Conservation (phyloP, 2,797 vertebrate genomes). For the Anas acuta region DNA sequence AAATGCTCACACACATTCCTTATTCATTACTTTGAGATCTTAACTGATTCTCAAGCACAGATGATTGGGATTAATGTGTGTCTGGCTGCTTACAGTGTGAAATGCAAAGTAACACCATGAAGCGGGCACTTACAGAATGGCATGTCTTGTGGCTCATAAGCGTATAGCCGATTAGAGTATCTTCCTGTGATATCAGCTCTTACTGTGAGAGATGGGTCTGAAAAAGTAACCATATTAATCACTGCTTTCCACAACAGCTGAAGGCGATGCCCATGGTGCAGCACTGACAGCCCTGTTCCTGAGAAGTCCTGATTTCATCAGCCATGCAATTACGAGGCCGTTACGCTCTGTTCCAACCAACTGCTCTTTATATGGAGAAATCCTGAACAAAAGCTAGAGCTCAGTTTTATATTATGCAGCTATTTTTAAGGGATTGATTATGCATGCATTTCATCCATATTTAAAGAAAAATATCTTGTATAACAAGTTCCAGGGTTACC, state of each 20-base stretch:
- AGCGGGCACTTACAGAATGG: constrained; percentile 68
- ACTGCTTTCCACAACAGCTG: background rate
- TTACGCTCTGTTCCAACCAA: background rate
- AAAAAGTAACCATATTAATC: background rate
- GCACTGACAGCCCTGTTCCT: background rate
- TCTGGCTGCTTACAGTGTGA: background rate
- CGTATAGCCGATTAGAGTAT: constrained; percentile 79
- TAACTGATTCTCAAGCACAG: background rate
- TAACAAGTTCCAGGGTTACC: background rate
- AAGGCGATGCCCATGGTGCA: fast-evolving
- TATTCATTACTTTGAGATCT: background rate
- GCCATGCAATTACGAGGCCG: fast-evolving
- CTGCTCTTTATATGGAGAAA: background rate
- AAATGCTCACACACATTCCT: background rate
- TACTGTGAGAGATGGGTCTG: constrained; percentile 81
- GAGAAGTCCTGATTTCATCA: background rate
- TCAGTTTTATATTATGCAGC: background rate
- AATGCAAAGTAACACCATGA: background rate
- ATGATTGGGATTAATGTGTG: background rate
- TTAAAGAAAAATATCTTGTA: constrained; percentile 5
- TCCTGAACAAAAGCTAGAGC: background rate
- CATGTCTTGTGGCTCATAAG: constrained; percentile 78
- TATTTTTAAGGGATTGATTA: background rate
- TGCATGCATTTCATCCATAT: background rate
- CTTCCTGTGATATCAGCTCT: constrained; percentile 80